Evolutionary conservation across 2,113 vertebrate species (phyloP).

Genomic region (Rhombomys opimus): DNA sequence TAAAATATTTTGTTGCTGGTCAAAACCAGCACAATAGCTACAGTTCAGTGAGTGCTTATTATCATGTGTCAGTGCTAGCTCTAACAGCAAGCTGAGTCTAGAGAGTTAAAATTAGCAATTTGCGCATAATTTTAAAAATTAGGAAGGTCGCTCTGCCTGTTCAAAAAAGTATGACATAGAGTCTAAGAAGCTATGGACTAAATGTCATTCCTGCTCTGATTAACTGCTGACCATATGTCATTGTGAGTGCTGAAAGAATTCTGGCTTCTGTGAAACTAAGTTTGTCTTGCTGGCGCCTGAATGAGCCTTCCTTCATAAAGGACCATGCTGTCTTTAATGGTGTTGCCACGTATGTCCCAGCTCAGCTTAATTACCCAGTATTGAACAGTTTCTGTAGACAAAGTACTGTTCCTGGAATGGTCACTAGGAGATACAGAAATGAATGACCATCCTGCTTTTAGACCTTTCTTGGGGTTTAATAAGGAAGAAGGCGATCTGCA

Average conservation of each 20-base stretch:
- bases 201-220: neutral
- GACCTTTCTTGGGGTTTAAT: neutral
- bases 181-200: neutral
- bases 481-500: neutral
- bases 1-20: constrained; percentile 26
- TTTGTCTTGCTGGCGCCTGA: neutral
- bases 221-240: neutral
- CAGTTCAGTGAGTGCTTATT: neutral
- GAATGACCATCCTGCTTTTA: neutral
- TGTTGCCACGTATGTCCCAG: neutral
- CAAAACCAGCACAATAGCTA: neutral
- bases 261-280: constrained; percentile 25
- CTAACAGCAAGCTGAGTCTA: neutral
- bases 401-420: neutral
- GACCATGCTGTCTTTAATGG: neutral
- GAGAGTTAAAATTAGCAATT: neutral
- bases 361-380: neutral
- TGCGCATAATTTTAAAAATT: constrained; percentile 31
- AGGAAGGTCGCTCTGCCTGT: neutral
- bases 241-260: neutral
- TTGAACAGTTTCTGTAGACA: neutral
- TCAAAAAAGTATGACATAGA: neutral
- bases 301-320: neutral
- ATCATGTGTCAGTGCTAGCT: neutral
- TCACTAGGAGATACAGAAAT: constrained; percentile 6